Conservation (phyloP, 1,140 invertebrate genomes). For the Steinernema feltiae region DNA sequence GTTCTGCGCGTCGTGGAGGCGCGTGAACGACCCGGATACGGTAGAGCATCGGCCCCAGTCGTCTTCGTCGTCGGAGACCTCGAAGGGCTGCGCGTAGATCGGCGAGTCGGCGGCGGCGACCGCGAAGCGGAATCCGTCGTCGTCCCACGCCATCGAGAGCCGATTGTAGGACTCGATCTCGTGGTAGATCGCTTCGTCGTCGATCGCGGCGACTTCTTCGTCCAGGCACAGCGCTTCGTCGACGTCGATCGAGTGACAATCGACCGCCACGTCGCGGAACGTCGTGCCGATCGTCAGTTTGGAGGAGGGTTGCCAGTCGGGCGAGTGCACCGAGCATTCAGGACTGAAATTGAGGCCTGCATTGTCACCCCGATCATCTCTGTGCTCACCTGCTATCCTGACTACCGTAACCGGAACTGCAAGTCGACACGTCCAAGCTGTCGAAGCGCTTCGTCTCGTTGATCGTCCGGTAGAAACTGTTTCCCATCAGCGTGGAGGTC, state of each 20-base stretch:
- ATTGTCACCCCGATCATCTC: background rate
- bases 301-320: conserved; percentile 34
- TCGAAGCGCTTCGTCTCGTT: conserved; percentile 19
- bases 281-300: conserved; percentile 21
- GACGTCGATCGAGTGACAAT: conserved; percentile 25
- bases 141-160: conserved; percentile 2
- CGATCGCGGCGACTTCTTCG: background rate
- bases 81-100: conserved; percentile 10
- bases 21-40: background rate
- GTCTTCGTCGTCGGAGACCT: background rate
- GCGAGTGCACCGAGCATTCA: conserved; percentile 38
- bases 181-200: conserved; percentile 5
- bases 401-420: conserved; percentile 30
- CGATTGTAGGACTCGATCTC: conserved; percentile 13
- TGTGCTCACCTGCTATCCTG: conserved; percentile 37
- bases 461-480: background rate
- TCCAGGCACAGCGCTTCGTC: conserved; percentile 3
- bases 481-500: background rate
- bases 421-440: conserved; percentile 36
- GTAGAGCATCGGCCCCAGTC: background rate
- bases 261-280: conserved; percentile 30
- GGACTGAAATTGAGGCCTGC: conserved; percentile 24
- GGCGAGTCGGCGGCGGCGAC: background rate
- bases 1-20: background rate
- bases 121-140: conserved; percentile 3